These are phyloP conservation scores for Euplagia quadripunctaria DNA, from an alignment of 2,888 invertebrate genomes.

Conservation along the genomic window DNA sequence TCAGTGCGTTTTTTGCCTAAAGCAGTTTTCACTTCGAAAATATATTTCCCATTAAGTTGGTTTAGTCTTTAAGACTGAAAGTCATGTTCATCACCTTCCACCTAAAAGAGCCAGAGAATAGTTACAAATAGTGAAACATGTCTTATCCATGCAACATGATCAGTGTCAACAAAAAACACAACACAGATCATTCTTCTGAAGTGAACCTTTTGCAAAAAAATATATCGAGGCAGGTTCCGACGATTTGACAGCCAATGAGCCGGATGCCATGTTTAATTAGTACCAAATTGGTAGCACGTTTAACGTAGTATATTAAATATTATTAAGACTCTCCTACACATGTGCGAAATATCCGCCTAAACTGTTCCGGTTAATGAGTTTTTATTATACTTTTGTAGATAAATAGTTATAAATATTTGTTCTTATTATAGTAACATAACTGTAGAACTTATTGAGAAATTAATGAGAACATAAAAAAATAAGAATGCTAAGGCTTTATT, in stretches of 20 bases:
- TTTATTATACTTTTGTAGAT: neutral
- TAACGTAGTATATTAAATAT: constrained; percentile 41
- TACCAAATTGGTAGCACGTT: constrained; percentile 78
- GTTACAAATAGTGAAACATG: neutral
- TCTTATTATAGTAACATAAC: neutral
- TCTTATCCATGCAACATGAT: constrained; percentile 52
- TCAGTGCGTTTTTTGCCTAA: no score
- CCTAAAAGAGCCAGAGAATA: no score
- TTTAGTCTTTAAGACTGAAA: no score
- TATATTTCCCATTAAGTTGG: no score
- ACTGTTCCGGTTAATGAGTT: constrained; percentile 1
- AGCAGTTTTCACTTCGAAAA: no score
- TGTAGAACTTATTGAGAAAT: no score
- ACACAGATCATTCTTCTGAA: constrained; percentile 64
- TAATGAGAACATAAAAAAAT: no score
- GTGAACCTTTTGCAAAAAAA: constrained; percentile 73
- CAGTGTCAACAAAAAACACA: constrained; percentile 46
- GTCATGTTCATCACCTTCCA: no score
- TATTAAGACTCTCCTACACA: constrained; percentile 26
- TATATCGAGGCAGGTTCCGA: constrained; percentile 57
- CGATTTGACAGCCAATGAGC: constrained; percentile 82
- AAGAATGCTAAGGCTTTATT: no score
- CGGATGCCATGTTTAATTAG: constrained; percentile 83
- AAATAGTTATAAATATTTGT: neutral
- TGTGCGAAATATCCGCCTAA: neutral